Percentiles rank a stretch among this genome's conserved stretches.
Conservation (phyloP, 23 tunicate genomes). For the Styela plicata region DNA sequence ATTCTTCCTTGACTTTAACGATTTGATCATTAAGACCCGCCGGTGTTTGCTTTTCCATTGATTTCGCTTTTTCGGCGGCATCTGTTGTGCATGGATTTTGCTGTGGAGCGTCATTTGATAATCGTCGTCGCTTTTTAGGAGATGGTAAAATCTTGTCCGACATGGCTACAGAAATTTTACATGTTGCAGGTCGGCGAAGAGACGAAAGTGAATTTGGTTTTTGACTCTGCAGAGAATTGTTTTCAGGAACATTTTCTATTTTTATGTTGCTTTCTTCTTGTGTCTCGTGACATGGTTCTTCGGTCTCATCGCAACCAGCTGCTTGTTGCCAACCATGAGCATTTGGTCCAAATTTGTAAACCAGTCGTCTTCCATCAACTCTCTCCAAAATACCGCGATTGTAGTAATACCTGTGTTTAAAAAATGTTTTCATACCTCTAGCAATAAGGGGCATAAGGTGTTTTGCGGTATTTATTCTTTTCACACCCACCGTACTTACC, state of each 20-base stretch:
- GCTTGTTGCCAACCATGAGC: constrained; percentile 75
- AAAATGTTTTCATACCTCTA: no score
- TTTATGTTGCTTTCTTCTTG: not conserved
- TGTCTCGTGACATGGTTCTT: not conserved
- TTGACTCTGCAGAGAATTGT: not conserved
- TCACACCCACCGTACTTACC: no score
- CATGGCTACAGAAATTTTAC: not conserved
- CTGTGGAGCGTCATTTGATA: not conserved
- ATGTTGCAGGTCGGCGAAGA: not conserved
- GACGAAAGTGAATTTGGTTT: not conserved
- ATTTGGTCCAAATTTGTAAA: constrained; percentile 88
- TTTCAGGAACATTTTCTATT: not conserved
- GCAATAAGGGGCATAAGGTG: no score
- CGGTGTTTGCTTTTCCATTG: not conserved
- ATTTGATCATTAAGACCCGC: not conserved
- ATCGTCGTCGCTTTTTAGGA: not conserved
- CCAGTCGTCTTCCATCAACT: constrained; percentile 87
- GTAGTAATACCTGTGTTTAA: constrained; percentile 95
- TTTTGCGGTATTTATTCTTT: no score
- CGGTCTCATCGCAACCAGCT: not conserved
- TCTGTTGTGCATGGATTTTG: not conserved
- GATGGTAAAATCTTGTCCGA: not conserved
- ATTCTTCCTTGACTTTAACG: not conserved
- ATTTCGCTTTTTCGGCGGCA: not conserved
- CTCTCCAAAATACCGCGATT: constrained; percentile 87